Conservation (phyloP, 2,113 vertebrate genomes). For the Platycercus adscitus region DNA sequence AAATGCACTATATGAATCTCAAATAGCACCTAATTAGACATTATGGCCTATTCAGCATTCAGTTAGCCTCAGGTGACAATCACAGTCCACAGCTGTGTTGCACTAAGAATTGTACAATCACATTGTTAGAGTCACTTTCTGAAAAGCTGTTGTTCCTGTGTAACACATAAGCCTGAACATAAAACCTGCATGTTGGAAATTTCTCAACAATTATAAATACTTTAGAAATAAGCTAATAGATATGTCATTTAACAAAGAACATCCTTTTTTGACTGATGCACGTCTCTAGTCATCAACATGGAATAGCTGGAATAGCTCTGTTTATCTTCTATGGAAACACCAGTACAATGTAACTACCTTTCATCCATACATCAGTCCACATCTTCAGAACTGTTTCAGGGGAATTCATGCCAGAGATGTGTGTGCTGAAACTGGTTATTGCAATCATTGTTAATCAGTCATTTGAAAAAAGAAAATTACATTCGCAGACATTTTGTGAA, state of each 20-base stretch:
- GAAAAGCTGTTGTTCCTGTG: not conserved
- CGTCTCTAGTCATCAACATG: not conserved
- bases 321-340: not conserved
- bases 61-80: conserved; percentile 22
- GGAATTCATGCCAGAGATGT: not conserved
- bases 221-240: not conserved
- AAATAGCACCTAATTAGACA: conserved; percentile 11
- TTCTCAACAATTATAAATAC: not conserved
- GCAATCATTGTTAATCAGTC: not conserved
- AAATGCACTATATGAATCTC: not conserved
- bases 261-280: not conserved
- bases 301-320: not conserved
- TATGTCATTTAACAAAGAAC: not conserved
- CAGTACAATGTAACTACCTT: not conserved
- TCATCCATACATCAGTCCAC: not conserved
- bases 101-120: not conserved
- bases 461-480: not conserved
- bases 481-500: not conserved
- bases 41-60: conserved; percentile 20
- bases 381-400: not conserved
- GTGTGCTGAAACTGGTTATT: not conserved
- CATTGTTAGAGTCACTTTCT: not conserved
- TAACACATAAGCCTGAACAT: not conserved
- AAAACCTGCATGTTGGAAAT: not conserved
- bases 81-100: not conserved